These are phyloP conservation scores for Drosophila suboccidentalis DNA, from an alignment of 2,888 invertebrate genomes.

Conservation along the genomic window DNA sequence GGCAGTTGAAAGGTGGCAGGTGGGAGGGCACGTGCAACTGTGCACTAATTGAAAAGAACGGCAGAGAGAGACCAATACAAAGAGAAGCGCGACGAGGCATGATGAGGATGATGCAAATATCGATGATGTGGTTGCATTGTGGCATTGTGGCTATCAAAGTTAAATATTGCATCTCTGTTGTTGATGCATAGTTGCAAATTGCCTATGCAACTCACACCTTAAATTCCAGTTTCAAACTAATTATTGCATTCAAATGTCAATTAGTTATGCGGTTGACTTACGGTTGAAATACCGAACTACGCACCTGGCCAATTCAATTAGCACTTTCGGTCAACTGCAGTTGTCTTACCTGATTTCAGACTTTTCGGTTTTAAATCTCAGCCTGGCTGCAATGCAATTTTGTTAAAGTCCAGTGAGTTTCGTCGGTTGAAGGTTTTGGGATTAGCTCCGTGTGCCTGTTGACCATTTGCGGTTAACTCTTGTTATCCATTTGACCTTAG, in stretches of 20 bases:
- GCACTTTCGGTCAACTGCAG: background rate
- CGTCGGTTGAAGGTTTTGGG: background rate
- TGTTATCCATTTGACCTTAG: constrained; percentile 14
- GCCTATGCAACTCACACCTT: constrained; percentile 20
- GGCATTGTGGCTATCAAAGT: constrained; percentile 41
- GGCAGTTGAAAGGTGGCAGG: background rate
- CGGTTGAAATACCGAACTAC: background rate
- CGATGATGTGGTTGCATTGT: constrained; percentile 29
- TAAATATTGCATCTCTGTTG: constrained; percentile 31
- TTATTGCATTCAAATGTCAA: constrained; percentile 45
- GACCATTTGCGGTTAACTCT: constrained; percentile 18
- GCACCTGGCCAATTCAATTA: background rate
- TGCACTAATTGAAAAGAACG: constrained; percentile 57
- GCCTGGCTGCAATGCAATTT: background rate
- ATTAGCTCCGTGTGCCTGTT: constrained; percentile 1
- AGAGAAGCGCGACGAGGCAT: constrained; percentile 1
- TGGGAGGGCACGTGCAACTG: constrained; percentile 38
- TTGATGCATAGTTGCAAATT: background rate
- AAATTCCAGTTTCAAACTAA: constrained; percentile 9
- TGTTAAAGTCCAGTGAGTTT: constrained; percentile 1
- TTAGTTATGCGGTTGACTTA: constrained; percentile 22
- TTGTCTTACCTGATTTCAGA: background rate
- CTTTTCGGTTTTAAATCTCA: background rate
- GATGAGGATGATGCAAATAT: constrained; percentile 18
- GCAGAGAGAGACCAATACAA: constrained; percentile 1